Evolutionary conservation across 2,888 invertebrate species (phyloP), one percentile per base, ranked within the genome.

Genomic region (Himalopsyche anomala): DNA sequence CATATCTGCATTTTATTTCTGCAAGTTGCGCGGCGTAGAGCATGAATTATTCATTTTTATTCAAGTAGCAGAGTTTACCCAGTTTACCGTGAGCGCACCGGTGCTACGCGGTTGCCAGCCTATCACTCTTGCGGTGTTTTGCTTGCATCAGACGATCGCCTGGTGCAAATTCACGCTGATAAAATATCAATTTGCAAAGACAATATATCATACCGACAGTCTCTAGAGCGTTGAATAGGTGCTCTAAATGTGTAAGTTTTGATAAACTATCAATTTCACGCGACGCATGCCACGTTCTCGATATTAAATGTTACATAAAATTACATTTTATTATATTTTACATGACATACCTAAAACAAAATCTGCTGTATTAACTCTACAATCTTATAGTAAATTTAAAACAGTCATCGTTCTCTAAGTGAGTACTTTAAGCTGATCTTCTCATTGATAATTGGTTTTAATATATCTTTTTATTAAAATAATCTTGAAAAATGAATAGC

Each of bases 21-120:
- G 87, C 84, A 79, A 56, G 55, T 38, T 80, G 86, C 69, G n/a
- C 62, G 42, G 19, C 80, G 19, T 62, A 55, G 38, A n/a, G 81
- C 80, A 86, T 87, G 87, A 87, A 87, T 87, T 86, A 87, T 87
- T 86, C 86, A 87, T 86, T 83, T 40, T 80, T 87, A 87, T 87
- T 87, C 87, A 85, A 85, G 87, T 81, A 83, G 74, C 45, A 55
- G 40, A 83, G 85, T 85, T 83, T 83, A 83, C 69, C 83, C 82
- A 87, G 85, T 85, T 85, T 81, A 55, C 85, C 83, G 80, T 56
- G 62, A 83, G 82, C 85, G 74, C 79, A 55, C 79, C 62, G 85
- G 36, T n/a, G 56, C 38, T 12, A 82, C 55, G 82, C 38, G 12
- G 42, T 36, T 56, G 56, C 82, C 74, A 36, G n/a, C 74, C 74